A percentile compares a stretch with the other conserved stretches of the same genome.
Conservation (phyloP, 1,140 invertebrate genomes). For the Semibalanus balanoides region DNA sequence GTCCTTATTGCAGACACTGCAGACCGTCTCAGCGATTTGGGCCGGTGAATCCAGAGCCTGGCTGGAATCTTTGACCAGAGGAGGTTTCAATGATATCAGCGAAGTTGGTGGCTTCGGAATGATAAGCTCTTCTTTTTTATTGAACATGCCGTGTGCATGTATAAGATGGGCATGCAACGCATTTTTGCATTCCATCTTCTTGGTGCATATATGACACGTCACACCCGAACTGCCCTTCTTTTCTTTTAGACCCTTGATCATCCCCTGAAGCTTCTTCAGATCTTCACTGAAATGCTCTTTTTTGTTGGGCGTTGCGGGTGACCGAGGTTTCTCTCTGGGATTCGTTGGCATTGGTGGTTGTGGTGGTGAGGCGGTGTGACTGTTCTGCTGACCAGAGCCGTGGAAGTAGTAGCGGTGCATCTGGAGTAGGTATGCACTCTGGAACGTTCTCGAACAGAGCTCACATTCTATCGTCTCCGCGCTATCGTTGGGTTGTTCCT, state of each 20-base stretch:
- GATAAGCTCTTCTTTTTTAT: background rate
- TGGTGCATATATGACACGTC: constrained; percentile 39
- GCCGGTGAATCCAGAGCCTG: constrained; percentile 3
- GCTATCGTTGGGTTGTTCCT: constrained; percentile 20
- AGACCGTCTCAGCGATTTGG: constrained; percentile 21
- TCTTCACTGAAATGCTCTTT: constrained; percentile 41
- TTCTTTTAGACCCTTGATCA: constrained; percentile 77
- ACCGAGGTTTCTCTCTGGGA: background rate
- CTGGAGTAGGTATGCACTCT: constrained; percentile 37
- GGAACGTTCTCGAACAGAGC: constrained; percentile 39
- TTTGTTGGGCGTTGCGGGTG: background rate
- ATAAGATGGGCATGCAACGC: constrained; percentile 42
- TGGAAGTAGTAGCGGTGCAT: constrained; percentile 38
- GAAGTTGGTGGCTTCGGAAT: constrained; percentile 4
- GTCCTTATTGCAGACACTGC: constrained; percentile 40
- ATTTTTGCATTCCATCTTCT: constrained; percentile 40
- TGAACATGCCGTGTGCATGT: constrained; percentile 39
- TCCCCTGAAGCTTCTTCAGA: constrained; percentile 72
- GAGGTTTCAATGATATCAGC: background rate
- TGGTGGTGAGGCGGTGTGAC: background rate
- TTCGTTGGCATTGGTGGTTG: constrained; percentile 19
- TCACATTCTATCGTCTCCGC: constrained; percentile 36
- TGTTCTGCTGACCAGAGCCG: constrained; percentile 16
- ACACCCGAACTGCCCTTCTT: constrained; percentile 38
- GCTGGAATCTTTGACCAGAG: background rate